Conservation (phyloP, 1,140 invertebrate species). For the Rhagoletis zephyria region DNA sequence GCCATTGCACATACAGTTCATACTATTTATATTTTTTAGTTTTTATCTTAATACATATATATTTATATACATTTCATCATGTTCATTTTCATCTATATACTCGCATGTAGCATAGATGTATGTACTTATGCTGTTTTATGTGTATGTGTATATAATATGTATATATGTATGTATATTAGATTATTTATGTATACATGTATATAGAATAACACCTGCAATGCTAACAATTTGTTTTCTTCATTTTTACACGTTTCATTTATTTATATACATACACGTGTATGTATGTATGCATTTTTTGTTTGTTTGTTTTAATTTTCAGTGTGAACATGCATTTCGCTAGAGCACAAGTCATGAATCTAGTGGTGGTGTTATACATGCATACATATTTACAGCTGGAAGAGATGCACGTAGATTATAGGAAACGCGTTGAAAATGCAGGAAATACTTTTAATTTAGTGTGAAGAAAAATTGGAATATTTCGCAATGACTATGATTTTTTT, state of each 20-base stretch:
- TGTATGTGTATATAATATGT: background rate
- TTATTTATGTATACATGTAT: constrained; percentile 50
- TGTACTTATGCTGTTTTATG: constrained; percentile 4
- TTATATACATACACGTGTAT: background rate
- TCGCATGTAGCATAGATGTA: constrained; percentile 27
- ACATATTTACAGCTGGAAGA: background rate
- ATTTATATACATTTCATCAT: background rate
- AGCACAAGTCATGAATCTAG: constrained; percentile 34
- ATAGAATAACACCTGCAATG: constrained; percentile 43
- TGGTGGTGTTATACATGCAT: background rate
- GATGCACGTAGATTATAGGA: background rate
- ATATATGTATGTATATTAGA: constrained; percentile 3
- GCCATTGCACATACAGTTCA: constrained; percentile 39
- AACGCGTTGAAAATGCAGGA: background rate
- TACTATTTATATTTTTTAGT: background rate
- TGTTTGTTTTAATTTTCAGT: background rate
- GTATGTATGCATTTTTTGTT: background rate
- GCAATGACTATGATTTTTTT: too few species aligned
- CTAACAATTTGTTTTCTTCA: constrained; percentile 13
- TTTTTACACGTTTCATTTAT: constrained; percentile 4
- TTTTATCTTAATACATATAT: background rate
- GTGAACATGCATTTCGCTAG: background rate
- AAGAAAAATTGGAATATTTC: too few species aligned
- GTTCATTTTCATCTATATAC: constrained; percentile 29
- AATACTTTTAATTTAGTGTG: background rate